Conservation (phyloP, 2,113 vertebrate genomes). For the Tragulus kanchil region DNA sequence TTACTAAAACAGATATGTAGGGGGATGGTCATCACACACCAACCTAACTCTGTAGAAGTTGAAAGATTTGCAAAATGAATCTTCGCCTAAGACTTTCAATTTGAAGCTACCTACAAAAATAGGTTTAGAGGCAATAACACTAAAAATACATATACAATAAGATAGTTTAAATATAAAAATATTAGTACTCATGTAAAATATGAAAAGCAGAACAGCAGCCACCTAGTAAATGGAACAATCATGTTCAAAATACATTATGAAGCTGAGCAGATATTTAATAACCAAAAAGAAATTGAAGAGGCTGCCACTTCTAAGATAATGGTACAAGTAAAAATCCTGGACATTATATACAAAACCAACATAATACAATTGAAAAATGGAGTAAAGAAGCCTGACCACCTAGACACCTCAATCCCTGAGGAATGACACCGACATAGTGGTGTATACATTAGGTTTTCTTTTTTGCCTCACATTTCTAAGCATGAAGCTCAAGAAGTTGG, state of each 20-base stretch:
- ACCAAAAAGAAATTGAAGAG: neutral
- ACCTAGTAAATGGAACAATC: neutral
- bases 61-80: neutral
- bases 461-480: neutral
- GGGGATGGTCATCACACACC: neutral
- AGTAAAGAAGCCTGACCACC: neutral
- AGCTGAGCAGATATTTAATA: neutral
- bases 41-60: neutral
- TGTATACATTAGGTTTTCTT: neutral
- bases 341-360: neutral
- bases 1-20: neutral
- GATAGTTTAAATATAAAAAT: constrained; percentile 34
- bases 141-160: neutral
- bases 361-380: neutral
- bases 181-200: neutral
- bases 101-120: neutral
- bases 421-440: neutral
- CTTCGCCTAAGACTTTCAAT: neutral
- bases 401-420: neutral
- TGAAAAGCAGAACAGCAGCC: neutral
- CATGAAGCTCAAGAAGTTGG: neutral
- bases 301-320: neutral
- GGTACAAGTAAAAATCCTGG: neutral
- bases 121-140: neutral
- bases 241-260: neutral